A percentile compares a stretch with the other conserved stretches of the same genome.
Evolutionary conservation across 1,140 invertebrate species (phyloP).

Genomic region (Pseudomyrmex pallidus): DNA sequence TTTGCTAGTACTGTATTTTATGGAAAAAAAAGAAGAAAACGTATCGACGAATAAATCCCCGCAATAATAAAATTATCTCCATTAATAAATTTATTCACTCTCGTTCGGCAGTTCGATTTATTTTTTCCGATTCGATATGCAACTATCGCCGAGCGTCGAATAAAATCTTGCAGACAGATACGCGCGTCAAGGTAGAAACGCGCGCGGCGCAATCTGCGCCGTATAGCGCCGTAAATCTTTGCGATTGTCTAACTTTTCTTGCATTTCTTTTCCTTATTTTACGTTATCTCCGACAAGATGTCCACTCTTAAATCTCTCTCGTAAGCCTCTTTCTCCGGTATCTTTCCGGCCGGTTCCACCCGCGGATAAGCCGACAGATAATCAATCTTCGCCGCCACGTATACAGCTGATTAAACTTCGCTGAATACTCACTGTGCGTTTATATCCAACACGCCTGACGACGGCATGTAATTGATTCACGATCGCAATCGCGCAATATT

Average conservation of each 20-base stretch:
- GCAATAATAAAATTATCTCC: too few species aligned
- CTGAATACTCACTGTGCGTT: constrained; percentile 26
- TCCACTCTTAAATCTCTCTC: constrained; percentile 39
- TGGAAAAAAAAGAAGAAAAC: too few species aligned
- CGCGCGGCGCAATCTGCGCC: not conserved
- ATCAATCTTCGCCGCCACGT: constrained; percentile 44
- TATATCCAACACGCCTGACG: constrained; percentile 51
- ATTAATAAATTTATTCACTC: constrained; percentile 39
- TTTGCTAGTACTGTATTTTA: not conserved
- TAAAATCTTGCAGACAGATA: constrained; percentile 7
- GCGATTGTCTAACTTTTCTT: constrained; percentile 37
- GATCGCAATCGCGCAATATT: constrained; percentile 41
- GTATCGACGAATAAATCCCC: not conserved
- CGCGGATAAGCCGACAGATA: constrained; percentile 56
- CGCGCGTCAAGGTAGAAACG: not conserved
- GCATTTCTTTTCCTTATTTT: constrained; percentile 6
- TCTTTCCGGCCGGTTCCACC: constrained; percentile 34
- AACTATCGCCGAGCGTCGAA: constrained; percentile 2
- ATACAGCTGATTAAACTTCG: constrained; percentile 46
- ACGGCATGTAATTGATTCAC: constrained; percentile 56
- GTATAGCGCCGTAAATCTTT: constrained; percentile 36
- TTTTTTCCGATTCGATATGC: constrained; percentile 25
- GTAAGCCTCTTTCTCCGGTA: constrained; percentile 20
- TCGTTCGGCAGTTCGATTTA: constrained; percentile 21
- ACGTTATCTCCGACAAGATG: constrained; percentile 37